Percentiles rank a stretch among this genome's conserved stretches.
phyloP scores from a whole-genome alignment of 2,888 invertebrate genomes.

The Phytoseiulus persimilis region DNA sequence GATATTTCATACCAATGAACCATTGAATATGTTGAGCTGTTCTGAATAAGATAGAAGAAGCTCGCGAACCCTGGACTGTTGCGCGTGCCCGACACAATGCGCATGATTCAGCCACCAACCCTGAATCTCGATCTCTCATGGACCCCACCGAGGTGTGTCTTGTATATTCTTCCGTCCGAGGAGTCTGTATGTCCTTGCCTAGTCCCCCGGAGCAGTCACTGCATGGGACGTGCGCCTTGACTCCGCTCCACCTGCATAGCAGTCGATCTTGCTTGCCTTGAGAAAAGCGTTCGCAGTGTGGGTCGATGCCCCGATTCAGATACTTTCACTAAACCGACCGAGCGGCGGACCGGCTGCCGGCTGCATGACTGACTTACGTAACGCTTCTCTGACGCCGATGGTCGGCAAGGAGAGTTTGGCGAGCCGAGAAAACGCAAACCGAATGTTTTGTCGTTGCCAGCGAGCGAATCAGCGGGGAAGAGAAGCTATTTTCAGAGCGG shows the following conservation, averaged over 20 bases:
- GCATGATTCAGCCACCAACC: too few relatives aligned
- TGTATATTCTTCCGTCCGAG: too few relatives aligned
- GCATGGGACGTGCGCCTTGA: neutral
- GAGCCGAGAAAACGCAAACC: neutral
- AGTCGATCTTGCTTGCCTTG: neutral
- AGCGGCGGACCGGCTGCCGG: neutral
- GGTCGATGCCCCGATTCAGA: neutral
- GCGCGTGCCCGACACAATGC: too few relatives aligned
- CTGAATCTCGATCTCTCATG: too few relatives aligned
- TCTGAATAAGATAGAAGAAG: too few relatives aligned
- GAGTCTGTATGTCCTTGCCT: neutral
- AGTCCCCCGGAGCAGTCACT: neutral
- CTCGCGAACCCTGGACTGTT: too few relatives aligned
- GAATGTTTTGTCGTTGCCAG: neutral
- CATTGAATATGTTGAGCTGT: too few relatives aligned
- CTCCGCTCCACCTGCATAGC: neutral
- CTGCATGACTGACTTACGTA: neutral
- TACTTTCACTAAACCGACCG: neutral
- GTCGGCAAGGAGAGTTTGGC: neutral
- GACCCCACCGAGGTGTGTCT: too few relatives aligned
- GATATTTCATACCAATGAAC: too few relatives aligned
- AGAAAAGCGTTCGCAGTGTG: neutral
- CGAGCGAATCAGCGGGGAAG: neutral
- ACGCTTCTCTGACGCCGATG: neutral
- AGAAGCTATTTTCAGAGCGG: neutral